Base-by-base conservation (phyloP, 2,113 vertebrate species). In the Lasiurus cinereus region DNA sequence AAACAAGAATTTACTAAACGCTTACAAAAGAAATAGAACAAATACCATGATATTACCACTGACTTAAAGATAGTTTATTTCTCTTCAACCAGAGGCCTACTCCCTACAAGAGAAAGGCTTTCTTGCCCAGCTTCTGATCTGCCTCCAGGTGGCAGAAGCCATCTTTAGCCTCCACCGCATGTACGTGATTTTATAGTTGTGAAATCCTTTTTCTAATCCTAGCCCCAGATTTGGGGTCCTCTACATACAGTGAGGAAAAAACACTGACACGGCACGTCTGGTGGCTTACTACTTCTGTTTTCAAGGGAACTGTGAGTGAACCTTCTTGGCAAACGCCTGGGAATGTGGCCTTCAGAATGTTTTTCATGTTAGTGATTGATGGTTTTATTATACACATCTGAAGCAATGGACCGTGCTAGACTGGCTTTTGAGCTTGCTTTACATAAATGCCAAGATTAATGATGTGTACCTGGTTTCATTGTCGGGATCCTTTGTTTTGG, bases 121-220 rank as follows among this genome's bases (percentile, higher is more conserved):
- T 86, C 87, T 59, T n/a, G 52, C 67, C 59, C 79, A 46, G 70
- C 13, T 31, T 29, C 22, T 22, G 48, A 43, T 90, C 52, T 22
- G 91, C 93, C 67, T 96, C 43, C n/a, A n/a, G 76, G 66, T 84
- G 92, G 76, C 84, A 92, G 85, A 94, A 84, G 72, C 50, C 48
- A 15, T 39, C 90, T 89, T 76, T 90, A 91, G 83, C 50, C 43
- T 77, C 80, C 31, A 46, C 82, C 14, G 14, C 3, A 3, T 15
- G 24, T 11, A 74, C 43, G n/a, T 52, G 90, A 72, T 66, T 83
- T 82, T 70, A 5, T 5, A 31, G 16, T 15, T 2, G 6, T 15
- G 24, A 95, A 66, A 73, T 46, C 21, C 13, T 19, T 82, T 78
- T 84, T 59, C n/a, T 69, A 88, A 79, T 56, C 62, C 66, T 66